A percentile compares a stretch with the other conserved stretches of the same genome.
These are phyloP conservation scores for Acanthurus tractus DNA, from an alignment of 2,797 vertebrate species.

Conservation along the genomic window DNA sequence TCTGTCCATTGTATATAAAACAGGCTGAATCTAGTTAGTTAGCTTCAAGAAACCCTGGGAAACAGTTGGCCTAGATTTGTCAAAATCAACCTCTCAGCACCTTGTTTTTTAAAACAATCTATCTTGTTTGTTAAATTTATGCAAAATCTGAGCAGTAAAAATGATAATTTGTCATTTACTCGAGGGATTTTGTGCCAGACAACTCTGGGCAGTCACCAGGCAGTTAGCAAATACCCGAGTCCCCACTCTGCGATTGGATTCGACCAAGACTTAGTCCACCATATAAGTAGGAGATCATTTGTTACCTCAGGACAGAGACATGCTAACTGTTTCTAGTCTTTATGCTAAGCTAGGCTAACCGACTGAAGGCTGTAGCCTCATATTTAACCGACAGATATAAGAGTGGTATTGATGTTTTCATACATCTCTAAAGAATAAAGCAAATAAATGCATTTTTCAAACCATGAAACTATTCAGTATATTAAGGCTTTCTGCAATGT, in stretches of 20 bases:
- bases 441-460: background rate
- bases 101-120: background rate
- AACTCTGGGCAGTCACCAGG: too few species aligned
- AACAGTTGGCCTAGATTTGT: background rate
- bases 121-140: background rate
- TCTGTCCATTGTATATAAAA: background rate
- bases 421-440: background rate
- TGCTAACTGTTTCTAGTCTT: background rate
- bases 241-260: too few species aligned
- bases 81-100: background rate
- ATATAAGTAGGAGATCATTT: background rate
- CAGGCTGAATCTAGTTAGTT: background rate
- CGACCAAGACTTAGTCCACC: too few species aligned
- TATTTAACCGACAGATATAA: background rate
- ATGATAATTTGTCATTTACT: background rate
- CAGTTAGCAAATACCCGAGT: too few species aligned
- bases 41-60: background rate
- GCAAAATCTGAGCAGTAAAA: constrained; percentile 5
- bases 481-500: background rate
- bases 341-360: background rate
- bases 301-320: background rate
- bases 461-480: background rate
- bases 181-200: too few species aligned
- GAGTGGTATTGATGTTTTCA: background rate
- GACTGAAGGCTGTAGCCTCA: background rate